Base-by-base conservation (phyloP, 2,888 invertebrate genomes). In the Mactromeris polynyma region DNA sequence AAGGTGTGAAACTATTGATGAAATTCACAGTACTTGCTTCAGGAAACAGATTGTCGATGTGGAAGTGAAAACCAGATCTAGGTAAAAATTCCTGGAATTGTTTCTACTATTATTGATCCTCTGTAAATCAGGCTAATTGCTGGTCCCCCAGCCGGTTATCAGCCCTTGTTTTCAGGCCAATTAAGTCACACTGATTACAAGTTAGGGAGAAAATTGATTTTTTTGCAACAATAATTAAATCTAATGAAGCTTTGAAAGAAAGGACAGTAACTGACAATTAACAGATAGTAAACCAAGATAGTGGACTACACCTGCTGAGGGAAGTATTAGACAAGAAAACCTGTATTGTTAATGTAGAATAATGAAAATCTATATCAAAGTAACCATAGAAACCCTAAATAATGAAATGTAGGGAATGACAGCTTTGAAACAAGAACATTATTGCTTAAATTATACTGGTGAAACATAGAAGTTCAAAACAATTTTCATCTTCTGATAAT, bases 161-260 rank as follows among this genome's bases (percentile, higher is more conserved):
- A 73, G 73, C 14, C 36, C 73, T 64, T 6, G 58, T 64, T 64
- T 64, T 58, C 58, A 19, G n/a, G 58, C 33, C 19, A 33, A 73
- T 73, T 73, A 73, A 73, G 36, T 17, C 17, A n/a, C 21, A 73
- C 33, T 73, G 36, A 73, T 73, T 73, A 73, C 73, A 73, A 73
- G 73, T 33, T 36, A 4, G 19, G 73, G 2, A 21, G 36, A 73
- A 73, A 73, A 73, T 33, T 73, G 33, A 33, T 33, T 73, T 73
- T 73, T 36, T 36, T 33, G 36, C 36, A 36, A 73, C 19, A 73
- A 4, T 73, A 73, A 73, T 73, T 73, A 33, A 73, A 73, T 36
- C 33, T 73, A 73, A 73, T 36, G 31, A 33, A 73, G 73, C 33
- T 33, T 36, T 73, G 73, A 73, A 58, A 19, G 73, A 11, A 17